Base-by-base conservation (phyloP, 2,888 invertebrate species). In the Ferrisia virgata region DNA sequence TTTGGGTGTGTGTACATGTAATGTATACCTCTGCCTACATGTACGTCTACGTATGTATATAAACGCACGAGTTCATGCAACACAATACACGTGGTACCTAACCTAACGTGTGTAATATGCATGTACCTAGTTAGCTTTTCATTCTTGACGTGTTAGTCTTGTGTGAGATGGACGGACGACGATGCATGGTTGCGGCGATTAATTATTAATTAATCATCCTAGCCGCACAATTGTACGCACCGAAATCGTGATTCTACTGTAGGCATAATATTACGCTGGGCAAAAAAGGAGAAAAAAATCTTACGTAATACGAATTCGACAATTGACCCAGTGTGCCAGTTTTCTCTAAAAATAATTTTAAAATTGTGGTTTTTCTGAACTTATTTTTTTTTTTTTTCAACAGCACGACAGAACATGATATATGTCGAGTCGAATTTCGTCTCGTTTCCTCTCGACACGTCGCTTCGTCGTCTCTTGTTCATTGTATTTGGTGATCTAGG, bases 171-270 rank as follows among this genome's bases (percentile, higher is more conserved):
- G 47, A 47, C 47, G 18, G 18, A 13, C 40, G 8, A 53, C 58
- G 58, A 53, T 18, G 53, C 8, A 8, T 64, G 25, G 58, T 28
- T 64, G 25, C n/a, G n/a, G 25, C 58, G 58, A 64, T 64, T 64
- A 64, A 64, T 64, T 64, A 64, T 64, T 64, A 64, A 64, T 64
- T 64, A 64, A 64, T 64, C 58, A 64, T 64, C 28, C 28, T 64
- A 25, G 58, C 58, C 58, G 28, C 58, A 9, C 25, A 6, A 28
- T 64, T 64, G 58, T 64, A 13, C 2, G 18, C 13, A 13, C 8
- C 25, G 11, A 53, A 64, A 28, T 64, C 58, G 58, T 64, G 58
- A 64, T 64, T 13, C 58, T 28, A 25, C 58, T 28, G 28, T 64
- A 64, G 58, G 58, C 58, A 64, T 64, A 64, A n/a, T n/a, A n/a